Evolutionary conservation across 2,888 invertebrate species (phyloP), one percentile per base, ranked within the genome.

Genomic region (Monoplex corrugatus): DNA sequence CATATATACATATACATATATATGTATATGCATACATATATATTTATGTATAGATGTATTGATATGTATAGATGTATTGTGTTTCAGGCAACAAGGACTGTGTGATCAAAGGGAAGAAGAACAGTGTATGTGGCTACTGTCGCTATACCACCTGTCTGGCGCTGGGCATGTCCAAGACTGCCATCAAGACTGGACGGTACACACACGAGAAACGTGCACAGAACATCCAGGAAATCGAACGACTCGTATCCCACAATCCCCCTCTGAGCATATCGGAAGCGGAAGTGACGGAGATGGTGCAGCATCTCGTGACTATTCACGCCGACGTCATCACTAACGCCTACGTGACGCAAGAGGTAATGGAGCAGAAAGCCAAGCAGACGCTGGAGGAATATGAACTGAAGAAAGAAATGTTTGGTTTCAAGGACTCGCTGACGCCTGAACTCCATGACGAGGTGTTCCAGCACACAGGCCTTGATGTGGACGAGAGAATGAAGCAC

Each of bases 181-280:
- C 95, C 32, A 95, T 95, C 63, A 95, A 95, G 90, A 95, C 95
- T 0, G 95, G 95, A 2, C 91, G 95, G 38, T 95, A 95, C 90
- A 95, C 95, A 23, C 94, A 95, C 80, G 93, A 94, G 87, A 95
- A 95, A 90, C 91, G 94, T 72, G 95, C 95, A 10, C 90, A 93
- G 86, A 95, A 95, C 90, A 95, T 94, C 8, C 89, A 92, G 10
- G 95, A 95, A 90, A 93, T 95, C 35, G 95, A 95, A 85, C 90
- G 92, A 45, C 90, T 95, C 44, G n/a, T n/a, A n/a, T n/a, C n/a
- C n/a, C n/a, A n/a, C n/a, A n/a, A n/a, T n/a, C n/a, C n/a, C n/a
- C 23, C 6, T 0, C 87, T 87, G 40, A n/a, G 32, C 88, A 57
- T 83, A 0, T n/a, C 57, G 68, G 88, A 88, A 43, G 57, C 40